Conservation (phyloP, 2,797 vertebrate genomes). For the Synanceia verrucosa region DNA sequence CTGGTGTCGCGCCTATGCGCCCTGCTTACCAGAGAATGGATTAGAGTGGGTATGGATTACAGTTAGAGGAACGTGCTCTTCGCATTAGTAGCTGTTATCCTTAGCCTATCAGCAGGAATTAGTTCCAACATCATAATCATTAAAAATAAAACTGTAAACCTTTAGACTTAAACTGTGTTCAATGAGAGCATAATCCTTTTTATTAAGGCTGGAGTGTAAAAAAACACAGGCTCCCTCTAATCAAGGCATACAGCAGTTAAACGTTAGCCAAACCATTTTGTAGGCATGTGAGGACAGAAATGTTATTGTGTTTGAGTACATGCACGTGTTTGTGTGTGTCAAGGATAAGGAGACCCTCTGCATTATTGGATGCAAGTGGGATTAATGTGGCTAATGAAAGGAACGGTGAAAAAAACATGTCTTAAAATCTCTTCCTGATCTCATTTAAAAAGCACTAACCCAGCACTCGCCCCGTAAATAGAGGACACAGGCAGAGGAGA, state of each 20-base stretch:
- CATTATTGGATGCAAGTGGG: slow-evolving; percentile 16
- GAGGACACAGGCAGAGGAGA: background rate
- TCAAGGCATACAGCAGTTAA: background rate
- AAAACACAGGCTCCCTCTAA: background rate
- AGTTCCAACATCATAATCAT: slow-evolving; percentile 12
- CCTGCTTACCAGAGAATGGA: background rate
- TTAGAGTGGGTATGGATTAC: slow-evolving; percentile 1
- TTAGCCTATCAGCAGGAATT: slow-evolving; percentile 21
- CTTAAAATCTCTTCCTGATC: slow-evolving; percentile 25
- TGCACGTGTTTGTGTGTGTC: background rate
- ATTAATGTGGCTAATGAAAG: slow-evolving; percentile 48
- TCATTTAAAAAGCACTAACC: slow-evolving; percentile 42
- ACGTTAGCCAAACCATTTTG: background rate
- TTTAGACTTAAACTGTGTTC: slow-evolving; percentile 11
- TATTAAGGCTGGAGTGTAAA: slow-evolving; percentile 13
- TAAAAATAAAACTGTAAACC: slow-evolving; percentile 36
- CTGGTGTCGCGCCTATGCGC: background rate
- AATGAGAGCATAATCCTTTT: slow-evolving; percentile 31
- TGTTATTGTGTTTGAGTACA: background rate
- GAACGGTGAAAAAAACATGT: background rate
- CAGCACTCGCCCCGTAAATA: background rate
- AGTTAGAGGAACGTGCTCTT: slow-evolving; percentile 1
- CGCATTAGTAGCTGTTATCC: slow-evolving; percentile 30
- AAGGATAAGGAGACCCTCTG: background rate
- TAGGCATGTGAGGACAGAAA: background rate